Evolutionary conservation across 2,797 vertebrate genomes (phyloP).

Genomic region (Taenioides sp.): DNA sequence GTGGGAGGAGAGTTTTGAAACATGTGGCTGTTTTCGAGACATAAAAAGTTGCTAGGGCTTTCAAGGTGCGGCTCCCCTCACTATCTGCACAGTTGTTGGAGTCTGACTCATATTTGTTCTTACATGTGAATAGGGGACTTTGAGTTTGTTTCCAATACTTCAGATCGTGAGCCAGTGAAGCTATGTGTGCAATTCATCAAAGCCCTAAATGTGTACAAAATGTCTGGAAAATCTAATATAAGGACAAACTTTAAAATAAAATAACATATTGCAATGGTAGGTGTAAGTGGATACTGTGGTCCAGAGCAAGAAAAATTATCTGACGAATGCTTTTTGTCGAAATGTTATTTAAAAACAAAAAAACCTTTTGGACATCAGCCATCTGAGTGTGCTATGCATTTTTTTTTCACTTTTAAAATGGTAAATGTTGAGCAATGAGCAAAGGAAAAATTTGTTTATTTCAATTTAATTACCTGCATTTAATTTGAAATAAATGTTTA

Average conservation of each 20-base stretch:
- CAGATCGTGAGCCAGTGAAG: slow-evolving; percentile 24
- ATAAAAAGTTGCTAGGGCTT: slow-evolving; percentile 65
- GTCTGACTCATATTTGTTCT: slow-evolving; percentile 56
- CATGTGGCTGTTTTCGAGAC: slow-evolving; percentile 66
- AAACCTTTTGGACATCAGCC: too few relatives aligned
- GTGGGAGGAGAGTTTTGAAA: slow-evolving; percentile 71
- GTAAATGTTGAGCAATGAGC: background rate
- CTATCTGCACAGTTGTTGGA: slow-evolving; percentile 47
- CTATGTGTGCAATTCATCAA: background rate
- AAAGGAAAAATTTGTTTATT: background rate
- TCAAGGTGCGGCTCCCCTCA: slow-evolving; percentile 68
- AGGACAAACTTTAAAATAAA: background rate
- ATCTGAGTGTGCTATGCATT: too few relatives aligned
- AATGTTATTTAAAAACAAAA: too few relatives aligned
- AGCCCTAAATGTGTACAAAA: background rate
- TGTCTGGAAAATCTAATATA: background rate
- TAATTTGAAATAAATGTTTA: background rate
- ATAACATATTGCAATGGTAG: background rate
- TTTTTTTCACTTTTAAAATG: too few relatives aligned
- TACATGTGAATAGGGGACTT: slow-evolving; percentile 29
- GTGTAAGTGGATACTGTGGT: too few relatives aligned
- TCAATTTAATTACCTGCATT: background rate
- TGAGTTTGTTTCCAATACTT: slow-evolving; percentile 40
- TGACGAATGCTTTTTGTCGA: too few relatives aligned
- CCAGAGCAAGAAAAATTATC: too few relatives aligned